Evolutionary conservation across 2,888 invertebrate species (phyloP).

Genomic region (Lasioglossum leucozonium): DNA sequence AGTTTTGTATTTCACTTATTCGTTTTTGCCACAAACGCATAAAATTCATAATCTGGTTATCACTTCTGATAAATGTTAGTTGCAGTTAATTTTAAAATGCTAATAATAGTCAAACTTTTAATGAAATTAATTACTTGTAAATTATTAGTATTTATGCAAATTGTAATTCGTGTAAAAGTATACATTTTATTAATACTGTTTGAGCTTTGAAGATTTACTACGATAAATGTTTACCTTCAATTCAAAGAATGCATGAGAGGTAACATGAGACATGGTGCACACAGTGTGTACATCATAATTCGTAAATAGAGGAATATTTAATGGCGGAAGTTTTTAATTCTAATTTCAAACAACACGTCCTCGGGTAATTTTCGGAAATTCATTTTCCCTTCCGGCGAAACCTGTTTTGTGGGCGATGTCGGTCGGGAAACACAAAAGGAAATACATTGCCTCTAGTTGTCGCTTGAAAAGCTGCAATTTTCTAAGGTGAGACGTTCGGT

Average conservation of each 20-base stretch:
- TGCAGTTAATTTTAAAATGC: neutral
- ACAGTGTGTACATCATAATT: neutral
- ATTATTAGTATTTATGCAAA: no score
- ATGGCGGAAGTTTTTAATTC: neutral
- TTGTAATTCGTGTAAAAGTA: no score
- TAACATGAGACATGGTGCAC: no score
- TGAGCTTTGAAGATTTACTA: no score
- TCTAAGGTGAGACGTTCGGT: constrained; percentile 42
- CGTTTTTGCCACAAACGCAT: neutral
- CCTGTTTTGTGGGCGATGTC: neutral
- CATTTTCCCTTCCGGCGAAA: neutral
- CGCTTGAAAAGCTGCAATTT: constrained; percentile 48
- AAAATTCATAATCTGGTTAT: no score
- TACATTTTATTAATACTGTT: neutral
- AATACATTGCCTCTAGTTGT: constrained; percentile 52
- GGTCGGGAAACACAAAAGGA: constrained; percentile 8
- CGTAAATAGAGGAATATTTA: neutral
- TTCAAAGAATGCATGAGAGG: neutral
- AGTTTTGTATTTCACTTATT: neutral
- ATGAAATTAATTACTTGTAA: no score
- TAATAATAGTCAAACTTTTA: neutral
- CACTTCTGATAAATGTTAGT: neutral
- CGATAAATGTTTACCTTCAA: no score
- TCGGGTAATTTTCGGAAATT: neutral
- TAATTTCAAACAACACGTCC: neutral